A percentile compares a stretch with the other conserved stretches of the same genome.
These are phyloP conservation scores for Psettodes erumei DNA, from an alignment of 2,113 vertebrate genomes.

Conservation along the genomic window DNA sequence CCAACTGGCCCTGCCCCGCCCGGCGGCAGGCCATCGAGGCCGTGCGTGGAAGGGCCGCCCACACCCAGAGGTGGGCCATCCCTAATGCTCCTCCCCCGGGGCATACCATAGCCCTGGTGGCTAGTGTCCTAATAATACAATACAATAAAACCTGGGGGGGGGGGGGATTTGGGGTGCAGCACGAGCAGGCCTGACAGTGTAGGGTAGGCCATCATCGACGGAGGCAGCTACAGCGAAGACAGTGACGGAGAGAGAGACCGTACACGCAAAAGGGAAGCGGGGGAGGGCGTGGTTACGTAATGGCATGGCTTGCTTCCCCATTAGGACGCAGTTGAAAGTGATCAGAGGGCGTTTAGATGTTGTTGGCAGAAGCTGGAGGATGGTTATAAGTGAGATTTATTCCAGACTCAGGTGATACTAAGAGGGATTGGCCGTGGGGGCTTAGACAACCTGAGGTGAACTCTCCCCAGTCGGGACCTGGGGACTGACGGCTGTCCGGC, in stretches of 20 bases:
- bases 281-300: conserved; percentile 65
- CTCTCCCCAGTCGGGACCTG: conserved; percentile 38
- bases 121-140: conserved; percentile 60
- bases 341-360: conserved; percentile 71
- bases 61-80: conserved; percentile 47
- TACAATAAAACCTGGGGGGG: too few species aligned
- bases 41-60: conserved; percentile 47
- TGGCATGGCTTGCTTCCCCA: conserved; percentile 62
- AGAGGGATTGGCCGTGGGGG: conserved; percentile 66
- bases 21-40: conserved; percentile 61
- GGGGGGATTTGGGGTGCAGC: conserved; percentile 59
- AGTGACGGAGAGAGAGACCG: conserved; percentile 37
- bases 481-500: conserved; percentile 5
- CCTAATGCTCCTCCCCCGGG: conserved; percentile 32
- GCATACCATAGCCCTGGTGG: conserved; percentile 42
- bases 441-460: conserved; percentile 64
- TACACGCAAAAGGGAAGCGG: conserved; percentile 30
- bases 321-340: conserved; percentile 72
- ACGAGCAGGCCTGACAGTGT: conserved; percentile 39
- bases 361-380: conserved; percentile 69
- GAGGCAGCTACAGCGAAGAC: conserved; percentile 27
- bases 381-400: conserved; percentile 79
- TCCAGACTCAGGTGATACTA: conserved; percentile 64
- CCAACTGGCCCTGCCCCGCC: conserved; percentile 54
- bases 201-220: conserved; percentile 63